A percentile compares a stretch with the other conserved stretches of the same genome.
phyloP scores from a whole-genome alignment of 2,797 vertebrate genomes.

The Acanthiza pusilla region DNA sequence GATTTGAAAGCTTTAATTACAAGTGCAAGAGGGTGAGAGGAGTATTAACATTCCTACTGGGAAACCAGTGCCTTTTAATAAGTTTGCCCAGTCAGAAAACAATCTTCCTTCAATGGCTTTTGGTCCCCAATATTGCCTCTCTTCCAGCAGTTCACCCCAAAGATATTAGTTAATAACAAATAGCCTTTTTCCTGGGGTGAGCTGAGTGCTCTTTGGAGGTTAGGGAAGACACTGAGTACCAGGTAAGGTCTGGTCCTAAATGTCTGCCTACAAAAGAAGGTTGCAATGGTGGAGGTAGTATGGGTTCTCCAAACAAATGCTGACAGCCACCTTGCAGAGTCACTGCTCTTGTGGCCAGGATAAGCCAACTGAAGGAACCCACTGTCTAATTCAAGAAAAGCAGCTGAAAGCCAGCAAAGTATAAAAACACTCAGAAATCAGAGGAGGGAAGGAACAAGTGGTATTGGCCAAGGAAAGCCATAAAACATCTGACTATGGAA shows the following conservation, averaged over 20 bases:
- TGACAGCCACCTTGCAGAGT: background rate
- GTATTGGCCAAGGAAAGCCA: background rate
- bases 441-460: conserved; percentile 5
- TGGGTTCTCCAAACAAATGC: background rate
- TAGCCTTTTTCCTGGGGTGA: background rate
- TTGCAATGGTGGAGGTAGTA: background rate
- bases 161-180: background rate
- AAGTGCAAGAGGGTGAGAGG: background rate
- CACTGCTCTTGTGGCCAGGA: background rate
- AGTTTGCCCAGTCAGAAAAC: background rate
- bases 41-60: background rate
- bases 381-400: background rate
- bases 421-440: background rate
- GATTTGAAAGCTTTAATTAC: background rate
- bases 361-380: background rate
- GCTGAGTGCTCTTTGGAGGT: background rate
- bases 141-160: background rate
- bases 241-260: background rate
- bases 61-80: background rate
- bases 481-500: conserved; percentile 3
- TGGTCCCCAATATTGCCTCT: background rate
- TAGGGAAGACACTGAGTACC: background rate
- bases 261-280: background rate
- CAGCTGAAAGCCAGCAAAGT: background rate
- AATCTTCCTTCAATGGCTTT: background rate